These are phyloP conservation scores for Urocitellus parryii DNA, from an alignment of 2,113 vertebrate species.

Conservation along the genomic window DNA sequence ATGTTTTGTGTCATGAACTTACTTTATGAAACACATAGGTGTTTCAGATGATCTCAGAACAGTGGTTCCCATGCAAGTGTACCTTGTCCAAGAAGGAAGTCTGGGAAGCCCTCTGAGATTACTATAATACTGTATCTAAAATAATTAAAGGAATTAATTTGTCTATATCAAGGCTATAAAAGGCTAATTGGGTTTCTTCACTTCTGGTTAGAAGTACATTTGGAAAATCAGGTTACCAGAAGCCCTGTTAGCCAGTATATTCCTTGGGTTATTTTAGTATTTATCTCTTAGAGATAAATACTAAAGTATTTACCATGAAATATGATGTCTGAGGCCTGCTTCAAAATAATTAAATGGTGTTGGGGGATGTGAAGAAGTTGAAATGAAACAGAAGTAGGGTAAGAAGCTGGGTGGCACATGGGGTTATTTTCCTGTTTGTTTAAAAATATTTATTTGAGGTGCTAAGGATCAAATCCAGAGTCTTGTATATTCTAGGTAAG, in stretches of 20 bases:
- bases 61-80: not conserved
- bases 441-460: not conserved
- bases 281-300: conserved; percentile 41
- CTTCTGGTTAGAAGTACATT: not conserved
- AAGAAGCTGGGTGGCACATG: not conserved
- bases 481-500: not conserved
- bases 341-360: conserved; percentile 17
- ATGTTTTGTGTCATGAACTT: not conserved
- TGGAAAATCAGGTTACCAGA: conserved; percentile 29
- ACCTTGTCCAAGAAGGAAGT: not conserved
- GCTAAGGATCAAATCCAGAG: too few species aligned
- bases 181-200: conserved; percentile 5
- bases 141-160: conserved; percentile 20
- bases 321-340: not conserved
- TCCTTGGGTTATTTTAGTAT: not conserved
- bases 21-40: not conserved
- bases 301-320: conserved; percentile 51
- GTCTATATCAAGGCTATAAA: not conserved
- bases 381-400: not conserved
- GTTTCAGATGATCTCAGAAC: not conserved
- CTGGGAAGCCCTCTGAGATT: not conserved
- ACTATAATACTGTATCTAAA: conserved; percentile 36
- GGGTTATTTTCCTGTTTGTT: not conserved
- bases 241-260: not conserved
- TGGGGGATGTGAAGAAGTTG: not conserved